Evolutionary conservation across 2,113 vertebrate genomes (phyloP), one percentile per base, ranked within the genome.

Genomic region (Ornithorhynchus anatinus): DNA sequence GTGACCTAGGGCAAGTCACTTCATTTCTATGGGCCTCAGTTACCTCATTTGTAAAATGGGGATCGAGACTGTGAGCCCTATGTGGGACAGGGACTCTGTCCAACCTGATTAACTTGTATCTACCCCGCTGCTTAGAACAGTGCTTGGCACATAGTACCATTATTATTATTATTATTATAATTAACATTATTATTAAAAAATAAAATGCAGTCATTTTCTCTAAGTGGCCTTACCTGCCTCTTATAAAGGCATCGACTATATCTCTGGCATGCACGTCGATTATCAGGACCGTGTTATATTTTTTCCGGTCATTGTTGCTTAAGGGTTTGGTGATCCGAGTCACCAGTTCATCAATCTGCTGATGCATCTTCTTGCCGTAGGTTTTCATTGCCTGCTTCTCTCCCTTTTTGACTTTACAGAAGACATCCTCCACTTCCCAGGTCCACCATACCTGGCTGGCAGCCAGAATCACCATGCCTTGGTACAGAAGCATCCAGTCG

Each of bases 401-500:
- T 43, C 98, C 98, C 1, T 82, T 78, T 72, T 93, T 90, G 56
- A 96, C 84, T 50, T 92, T 94, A 12, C 39, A 68, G 82, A 99
- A 99, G 40, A 97, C 91, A 0, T 99, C 95, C 50, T 99, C 97
- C 13, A 99, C 96, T 71, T 98, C 94, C 96, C 96, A 99, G 7
- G 98, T 99, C 98, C 98, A 99, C 97, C 97, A 99, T 69, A 99
- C 95, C 86, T 99, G 97, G 78, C 91, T 96, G 39, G 92, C 94
- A n/a, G 96, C 97, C 82, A 99, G 90, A 70, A 98, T 97, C 85
- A 96, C 93, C 97, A 99, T 98, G 32, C 97, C 96, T 75, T 99
- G 96, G 84, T 95, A 98, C 43, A 94, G 88, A 65, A 98, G 77
- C 95, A 99, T 99, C 98, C 98, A 99, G 40, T 99, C 96, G 38